Evolutionary conservation across 2,888 invertebrate species (phyloP), one percentile per base, ranked within the genome.

Genomic region (Muschampia staudingeri): DNA sequence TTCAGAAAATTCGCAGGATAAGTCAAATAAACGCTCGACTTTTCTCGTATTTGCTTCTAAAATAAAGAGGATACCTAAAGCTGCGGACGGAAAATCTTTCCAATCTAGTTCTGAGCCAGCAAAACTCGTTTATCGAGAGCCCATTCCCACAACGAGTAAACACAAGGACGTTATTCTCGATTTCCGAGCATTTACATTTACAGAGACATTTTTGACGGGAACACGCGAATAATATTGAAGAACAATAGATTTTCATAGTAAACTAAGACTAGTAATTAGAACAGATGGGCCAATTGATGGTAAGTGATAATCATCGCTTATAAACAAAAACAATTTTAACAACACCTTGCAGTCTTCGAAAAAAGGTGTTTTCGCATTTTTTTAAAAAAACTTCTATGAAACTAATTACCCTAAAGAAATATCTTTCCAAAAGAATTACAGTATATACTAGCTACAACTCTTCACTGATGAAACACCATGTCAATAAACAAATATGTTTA

Each of bases 31-130:
- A 52, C 52, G 16, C 52, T 52, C 52, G 52, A 9, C 52, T 16
- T 56, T 25, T 56, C 56, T 9, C 56, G 6, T 56, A 56, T 56
- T 56, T 65, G 30, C 65, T 65, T 65, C 65, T 19, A 76, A 61
- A 76, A 56, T 34, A 76, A 16, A 37, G 19, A 37, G 37, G 5
- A 37, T 76, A 44, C 44, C 37, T 14, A 9, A 65, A 65, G 61
- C 65, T 30, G 67, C 44, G 30, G 30, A 67, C 61, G 76, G 25
- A 44, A 76, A 76, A 76, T 76, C 65, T 37, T 16, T 76, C 76
- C 76, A 76, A 76, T 76, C 76, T 76, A 48, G 76, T 76, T 44
- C 67, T 30, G 76, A 76, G 76, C 76, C 61, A 76, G 61, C 76
- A 67, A 65, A 76, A 65, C 76, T 76, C 65, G 42, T 67, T 76